Base-by-base conservation (phyloP, 2,888 invertebrate genomes). In the Harpalus rubripes region DNA sequence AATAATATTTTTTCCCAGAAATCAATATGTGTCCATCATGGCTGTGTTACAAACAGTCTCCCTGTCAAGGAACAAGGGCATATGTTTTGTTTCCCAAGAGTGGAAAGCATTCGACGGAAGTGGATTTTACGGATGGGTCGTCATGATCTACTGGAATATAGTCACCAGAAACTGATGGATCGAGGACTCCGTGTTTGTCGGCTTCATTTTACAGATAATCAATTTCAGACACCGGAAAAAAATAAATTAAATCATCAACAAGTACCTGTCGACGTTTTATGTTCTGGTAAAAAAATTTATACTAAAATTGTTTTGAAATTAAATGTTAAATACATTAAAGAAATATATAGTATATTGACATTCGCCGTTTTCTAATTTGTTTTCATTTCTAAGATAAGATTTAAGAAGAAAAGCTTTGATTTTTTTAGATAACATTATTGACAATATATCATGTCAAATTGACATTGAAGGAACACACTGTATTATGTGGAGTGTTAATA, bases 151-250 rank as follows among this genome's bases (percentile, higher is more conserved):
- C 26, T 63, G 26, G 12, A 7, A 18, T 26, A 22, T 7, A 18
- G 22, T 26, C 26, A 63, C 8, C 5, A 22, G 10, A 22, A 63
- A 63, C 10, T 63, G 22, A 22, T 63, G 26, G 26, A 63, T 22
- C 8, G 63, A 5, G 63, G 63, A 63, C 22, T 10, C 8, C 22
- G 63, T 22, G 63, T 63, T 7, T 63, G 63, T 63, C 22, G 26
- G 12, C 63, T 63, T 26, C 63, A 63, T 63, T 63, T 63, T 22
- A 18, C 8, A 8, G 26, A 63, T 63, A 7, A 18, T 10, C 63
- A 63, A 18, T 63, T 63, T 26, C 63, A 63, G 7, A 63, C 63
- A 63, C 0, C 1, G 63, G 63, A 22, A 10, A 63, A 63, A 26
- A 63, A 63, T 8, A 63, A 63, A 63, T 22, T 63, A 5, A 63